Evolutionary conservation across 1,140 invertebrate species (phyloP).

Genomic region (Hermetia illucens): DNA sequence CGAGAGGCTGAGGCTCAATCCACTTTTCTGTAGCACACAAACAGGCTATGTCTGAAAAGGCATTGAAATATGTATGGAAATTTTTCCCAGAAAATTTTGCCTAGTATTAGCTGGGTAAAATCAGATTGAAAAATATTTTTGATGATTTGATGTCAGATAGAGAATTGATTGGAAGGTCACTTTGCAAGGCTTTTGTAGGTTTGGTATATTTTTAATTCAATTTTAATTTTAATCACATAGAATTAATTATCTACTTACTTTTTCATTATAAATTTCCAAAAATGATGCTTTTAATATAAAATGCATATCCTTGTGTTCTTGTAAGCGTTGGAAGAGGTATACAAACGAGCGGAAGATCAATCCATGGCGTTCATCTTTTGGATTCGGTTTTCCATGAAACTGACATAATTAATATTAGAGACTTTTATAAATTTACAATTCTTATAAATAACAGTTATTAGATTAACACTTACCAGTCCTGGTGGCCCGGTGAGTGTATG

Average conservation of each 20-base stretch:
- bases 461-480: constrained; percentile 47
- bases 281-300: constrained; percentile 88
- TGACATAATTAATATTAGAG: constrained; percentile 5
- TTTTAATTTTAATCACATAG: too few relatives aligned
- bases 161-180: too few relatives aligned
- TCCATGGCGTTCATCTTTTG: constrained; percentile 51
- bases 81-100: too few relatives aligned
- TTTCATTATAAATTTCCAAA: constrained; percentile 92
- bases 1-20: too few relatives aligned
- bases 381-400: constrained; percentile 24
- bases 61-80: too few relatives aligned
- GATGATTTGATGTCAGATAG: too few relatives aligned
- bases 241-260: constrained; percentile 51
- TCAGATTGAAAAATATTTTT: too few relatives aligned
- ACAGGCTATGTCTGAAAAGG: too few relatives aligned
- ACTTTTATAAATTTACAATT: constrained; percentile 1
- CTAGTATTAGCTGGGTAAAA: too few relatives aligned
- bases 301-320: constrained; percentile 56
- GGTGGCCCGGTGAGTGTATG: constrained; percentile 89
- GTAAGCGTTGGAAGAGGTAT: constrained; percentile 73
- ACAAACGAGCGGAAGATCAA: constrained; percentile 80
- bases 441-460: not conserved
- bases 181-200: too few relatives aligned
- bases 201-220: too few relatives aligned
- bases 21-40: too few relatives aligned